phyloP scores from a whole-genome alignment of 2,888 invertebrate genomes.

The Ennomos fuscantarius region DNA sequence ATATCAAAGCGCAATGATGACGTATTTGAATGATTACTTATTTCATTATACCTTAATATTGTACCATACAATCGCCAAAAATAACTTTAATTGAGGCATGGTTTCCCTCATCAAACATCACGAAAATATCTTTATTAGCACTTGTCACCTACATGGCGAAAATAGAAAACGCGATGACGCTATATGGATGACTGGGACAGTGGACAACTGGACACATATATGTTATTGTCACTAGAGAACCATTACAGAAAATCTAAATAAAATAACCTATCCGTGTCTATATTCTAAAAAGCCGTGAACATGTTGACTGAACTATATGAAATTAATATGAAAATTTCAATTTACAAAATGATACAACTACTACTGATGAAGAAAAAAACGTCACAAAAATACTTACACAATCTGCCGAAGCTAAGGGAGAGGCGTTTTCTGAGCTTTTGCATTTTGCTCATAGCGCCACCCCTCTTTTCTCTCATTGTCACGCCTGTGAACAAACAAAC shows the following conservation, averaged over 20 bases:
- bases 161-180: conserved; percentile 7
- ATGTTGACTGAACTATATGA: too few relatives aligned
- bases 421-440: conserved; percentile 98
- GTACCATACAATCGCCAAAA: conserved; percentile 16
- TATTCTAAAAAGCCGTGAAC: too few relatives aligned
- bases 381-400: conserved; percentile 90
- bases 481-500: conserved; percentile 86
- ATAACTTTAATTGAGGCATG: conserved; percentile 20
- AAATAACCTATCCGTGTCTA: too few relatives aligned
- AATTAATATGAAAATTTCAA: too few relatives aligned
- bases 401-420: conserved; percentile 97
- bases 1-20: neutral
- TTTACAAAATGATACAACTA: neutral
- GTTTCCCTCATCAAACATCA: conserved; percentile 19
- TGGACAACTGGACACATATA: too few relatives aligned
- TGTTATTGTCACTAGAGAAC: too few relatives aligned
- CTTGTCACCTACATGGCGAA: conserved; percentile 6
- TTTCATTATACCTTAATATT: conserved; percentile 18
- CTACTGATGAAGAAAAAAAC: neutral
- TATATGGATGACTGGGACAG: too few relatives aligned
- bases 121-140: conserved; percentile 17
- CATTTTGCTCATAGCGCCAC: conserved; percentile 95
- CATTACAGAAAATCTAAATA: too few relatives aligned
- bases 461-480: conserved; percentile 96
- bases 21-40: conserved; percentile 18